Percentiles rank a stretch among this genome's conserved stretches.
phyloP scores from a whole-genome alignment of 2,113 vertebrate species.

The Anarrhichthys ocellatus region DNA sequence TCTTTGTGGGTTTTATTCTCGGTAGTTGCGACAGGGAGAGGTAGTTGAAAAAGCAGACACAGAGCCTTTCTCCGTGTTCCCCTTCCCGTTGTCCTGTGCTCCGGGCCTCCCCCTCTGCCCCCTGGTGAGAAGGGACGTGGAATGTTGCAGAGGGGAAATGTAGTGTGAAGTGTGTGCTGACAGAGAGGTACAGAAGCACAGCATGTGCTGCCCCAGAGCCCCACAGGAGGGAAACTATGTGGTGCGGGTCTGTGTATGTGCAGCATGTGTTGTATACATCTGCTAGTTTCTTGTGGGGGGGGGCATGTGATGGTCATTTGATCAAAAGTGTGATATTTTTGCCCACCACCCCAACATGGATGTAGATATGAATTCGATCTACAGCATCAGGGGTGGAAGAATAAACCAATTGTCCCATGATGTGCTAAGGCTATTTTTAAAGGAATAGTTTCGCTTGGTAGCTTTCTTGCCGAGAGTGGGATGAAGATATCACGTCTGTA shows the following conservation, averaged over 20 bases:
- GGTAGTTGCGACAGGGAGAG: not conserved
- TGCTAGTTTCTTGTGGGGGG: not conserved
- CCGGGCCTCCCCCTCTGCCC: conserved; percentile 38
- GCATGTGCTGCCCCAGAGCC: conserved; percentile 56
- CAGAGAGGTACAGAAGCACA: conserved; percentile 73
- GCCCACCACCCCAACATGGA: not conserved
- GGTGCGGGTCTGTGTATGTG: conserved; percentile 21
- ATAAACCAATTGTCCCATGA: not conserved
- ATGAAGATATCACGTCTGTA: not conserved
- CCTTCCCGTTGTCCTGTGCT: not conserved
- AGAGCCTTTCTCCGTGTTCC: conserved; percentile 20
- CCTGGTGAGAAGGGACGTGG: conserved; percentile 69
- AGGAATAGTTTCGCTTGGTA: not conserved
- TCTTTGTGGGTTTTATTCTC: too few relatives aligned
- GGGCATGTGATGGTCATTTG: not conserved
- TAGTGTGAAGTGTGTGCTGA: conserved; percentile 80
- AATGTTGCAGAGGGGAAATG: conserved; percentile 74
- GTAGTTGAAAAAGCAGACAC: conserved; percentile 33
- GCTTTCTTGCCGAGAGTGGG: not conserved
- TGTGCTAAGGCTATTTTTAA: not conserved
- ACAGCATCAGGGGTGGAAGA: not conserved
- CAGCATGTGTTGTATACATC: not conserved
- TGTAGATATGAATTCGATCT: not conserved
- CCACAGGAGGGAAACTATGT: conserved; percentile 40
- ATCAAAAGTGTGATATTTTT: not conserved